Base-by-base conservation (phyloP, 1,140 invertebrate genomes). In the Drosophila auraria region DNA sequence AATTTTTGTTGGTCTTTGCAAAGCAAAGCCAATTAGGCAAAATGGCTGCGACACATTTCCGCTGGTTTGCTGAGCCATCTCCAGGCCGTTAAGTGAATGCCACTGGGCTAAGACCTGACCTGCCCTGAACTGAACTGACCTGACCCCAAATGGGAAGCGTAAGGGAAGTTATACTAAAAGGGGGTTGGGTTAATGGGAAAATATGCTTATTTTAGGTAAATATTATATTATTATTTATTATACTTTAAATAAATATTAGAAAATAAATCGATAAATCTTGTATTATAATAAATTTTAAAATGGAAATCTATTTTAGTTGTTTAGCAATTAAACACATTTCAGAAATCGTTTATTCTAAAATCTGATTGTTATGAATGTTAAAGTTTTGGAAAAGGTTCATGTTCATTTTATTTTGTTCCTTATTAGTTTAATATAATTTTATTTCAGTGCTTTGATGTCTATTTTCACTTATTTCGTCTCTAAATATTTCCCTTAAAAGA, bases 21-120 rank as follows among this genome's bases (percentile, higher is more conserved):
- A 49, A 38, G 63, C 77, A 86, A 82, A 90, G 86, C 86, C 86
- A 89, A 89, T 89, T 89, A 89, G 86, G 72, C 86, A 89, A 89
- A 89, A 89, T 89, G 84, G 84, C 81, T 89, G 84, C 84, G 84
- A 89, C 84, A 89, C 86, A 89, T 89, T 89, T 89, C 86, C 84
- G 84, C 84, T 90, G 84, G 86, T 90, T 75, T 76, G 70, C 49
- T 36, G 71, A 59, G 69, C 59, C 61, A 51, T 56, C 40, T 45
- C 50, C 40, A 47, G 40, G 50, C 63, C n/a, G 23, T 71, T 71
- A 69, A 71, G 20, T 65, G 49, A 25, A 25, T 47, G 45, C 27
- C 64, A 40, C 9, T 36, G 56, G 70, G 56, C 51, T 81, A 63
- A 70, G 69, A 60, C 77, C 58, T 70, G 66, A 69, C 59, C 62